A percentile compares a stretch with the other conserved stretches of the same genome.
Evolutionary conservation across 2,797 vertebrate species (phyloP).

Genomic region (Acanthopagrus latus): DNA sequence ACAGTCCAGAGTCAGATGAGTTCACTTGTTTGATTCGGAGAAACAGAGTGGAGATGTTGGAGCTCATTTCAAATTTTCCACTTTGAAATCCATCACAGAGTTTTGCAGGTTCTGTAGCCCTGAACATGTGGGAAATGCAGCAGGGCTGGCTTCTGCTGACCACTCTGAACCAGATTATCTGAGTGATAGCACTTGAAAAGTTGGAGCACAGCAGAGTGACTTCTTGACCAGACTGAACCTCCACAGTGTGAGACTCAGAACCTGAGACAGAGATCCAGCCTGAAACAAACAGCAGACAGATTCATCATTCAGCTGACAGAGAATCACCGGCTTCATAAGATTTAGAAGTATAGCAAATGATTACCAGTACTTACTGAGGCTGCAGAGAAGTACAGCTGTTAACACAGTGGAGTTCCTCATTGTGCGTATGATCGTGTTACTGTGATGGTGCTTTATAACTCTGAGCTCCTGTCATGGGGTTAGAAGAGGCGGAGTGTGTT

Average conservation of each 20-base stretch:
- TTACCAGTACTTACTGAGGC: neutral
- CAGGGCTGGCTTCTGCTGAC: neutral
- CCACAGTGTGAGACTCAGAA: neutral
- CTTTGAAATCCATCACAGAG: neutral
- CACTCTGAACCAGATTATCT: neutral
- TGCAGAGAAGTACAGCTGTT: neutral
- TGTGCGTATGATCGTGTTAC: neutral
- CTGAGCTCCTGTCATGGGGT: neutral
- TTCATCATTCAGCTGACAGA: neutral
- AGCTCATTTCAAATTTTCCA: neutral
- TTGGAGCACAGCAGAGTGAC: neutral
- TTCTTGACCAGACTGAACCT: neutral
- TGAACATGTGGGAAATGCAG: neutral
- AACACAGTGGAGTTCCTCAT: neutral
- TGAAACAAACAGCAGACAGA: neutral
- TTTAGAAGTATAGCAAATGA: neutral
- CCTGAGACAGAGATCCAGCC: slow-evolving; percentile 2
- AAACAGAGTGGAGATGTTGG: neutral
- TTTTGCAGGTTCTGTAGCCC: neutral
- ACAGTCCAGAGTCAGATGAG: neutral
- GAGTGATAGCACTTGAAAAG: neutral
- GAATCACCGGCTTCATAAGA: too few relatives aligned
- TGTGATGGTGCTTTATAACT: neutral
- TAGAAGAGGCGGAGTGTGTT: neutral
- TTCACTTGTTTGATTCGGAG: neutral